Base-by-base conservation (phyloP, 2,113 vertebrate species). In the Prunella himalayana region DNA sequence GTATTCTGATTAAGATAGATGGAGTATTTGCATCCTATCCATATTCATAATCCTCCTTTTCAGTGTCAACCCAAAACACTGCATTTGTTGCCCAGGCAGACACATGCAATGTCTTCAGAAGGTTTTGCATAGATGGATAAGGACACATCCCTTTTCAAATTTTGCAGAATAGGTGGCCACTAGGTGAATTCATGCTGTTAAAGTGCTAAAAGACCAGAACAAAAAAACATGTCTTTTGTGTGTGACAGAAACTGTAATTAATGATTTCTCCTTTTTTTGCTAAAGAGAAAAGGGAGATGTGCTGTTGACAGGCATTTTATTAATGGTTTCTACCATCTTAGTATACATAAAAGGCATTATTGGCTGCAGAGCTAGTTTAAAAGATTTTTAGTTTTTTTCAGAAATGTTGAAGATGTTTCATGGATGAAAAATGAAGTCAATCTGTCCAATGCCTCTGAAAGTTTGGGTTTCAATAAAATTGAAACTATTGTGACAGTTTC, bases 221-320 rank as follows among this genome's bases (percentile, higher is more conserved):
- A 99, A 98, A 99, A 95, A 89, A 87, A 45, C 73, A 78, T 92
- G 96, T 97, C 98, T 98, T 99, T 98, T 98, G 95, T 97, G 83
- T 88, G 95, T 99, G 99, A 99, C 99, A 99, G 98, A 98, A 98
- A 99, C 97, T 98, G 98, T 99, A 99, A 99, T 99, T 99, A 99
- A 99, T 99, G 99, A 98, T 98, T 98, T 98, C 97, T 98, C 97
- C 97, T 95, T 97, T 99, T 99, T 99, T 98, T 97, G 95, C 96
- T 85, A 95, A 97, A 96, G 95, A 98, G 98, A 99, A 99, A 98
- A 97, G 98, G 97, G 97, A 96, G 97, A 97, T 97, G 96, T 96
- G 94, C 89, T 97, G 97, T 97, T 99, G 99, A 99, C 99, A 99
- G 98, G 98, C 98, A 98, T 98, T 98, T 99, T 99, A 99, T 99